Evolutionary conservation across 2,797 vertebrate genomes (phyloP).

Genomic region (Poecilia wingei): DNA sequence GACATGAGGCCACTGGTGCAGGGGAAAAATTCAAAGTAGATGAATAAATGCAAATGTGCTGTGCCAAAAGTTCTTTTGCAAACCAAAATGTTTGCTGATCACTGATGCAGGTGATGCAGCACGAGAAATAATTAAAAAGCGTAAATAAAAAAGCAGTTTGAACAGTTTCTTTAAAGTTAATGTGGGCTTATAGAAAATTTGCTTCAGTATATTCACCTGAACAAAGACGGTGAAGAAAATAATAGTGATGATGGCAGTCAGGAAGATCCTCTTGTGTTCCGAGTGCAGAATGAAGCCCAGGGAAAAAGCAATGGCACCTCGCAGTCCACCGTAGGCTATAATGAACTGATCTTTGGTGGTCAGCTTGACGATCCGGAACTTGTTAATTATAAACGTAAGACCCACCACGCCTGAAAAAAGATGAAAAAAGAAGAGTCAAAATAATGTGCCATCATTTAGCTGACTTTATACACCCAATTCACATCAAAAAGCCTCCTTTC

Average conservation of each 20-base stretch:
- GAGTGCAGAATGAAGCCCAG: constrained; percentile 89
- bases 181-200: neutral
- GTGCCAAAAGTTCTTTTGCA: constrained; percentile 20
- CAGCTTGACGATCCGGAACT: constrained; percentile 97
- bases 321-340: constrained; percentile 93
- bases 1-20: neutral
- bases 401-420: constrained; percentile 87
- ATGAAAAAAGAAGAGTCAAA: neutral
- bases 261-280: constrained; percentile 86
- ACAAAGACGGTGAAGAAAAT: constrained; percentile 99
- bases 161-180: neutral
- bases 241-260: constrained; percentile 97
- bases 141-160: neutral
- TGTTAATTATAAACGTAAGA: constrained; percentile 95
- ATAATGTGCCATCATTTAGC: neutral
- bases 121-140: neutral
- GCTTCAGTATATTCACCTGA: constrained; percentile 81
- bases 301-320: constrained; percentile 98
- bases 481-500: neutral
- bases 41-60: constrained; percentile 23
- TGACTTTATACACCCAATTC: neutral
- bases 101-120: constrained; percentile 2
- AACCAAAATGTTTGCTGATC: constrained; percentile 7
- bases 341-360: constrained; percentile 99
- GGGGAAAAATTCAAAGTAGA: constrained; percentile 25